Evolutionary conservation across 2,888 invertebrate species (phyloP).

Genomic region (Anthrax anthrax): DNA sequence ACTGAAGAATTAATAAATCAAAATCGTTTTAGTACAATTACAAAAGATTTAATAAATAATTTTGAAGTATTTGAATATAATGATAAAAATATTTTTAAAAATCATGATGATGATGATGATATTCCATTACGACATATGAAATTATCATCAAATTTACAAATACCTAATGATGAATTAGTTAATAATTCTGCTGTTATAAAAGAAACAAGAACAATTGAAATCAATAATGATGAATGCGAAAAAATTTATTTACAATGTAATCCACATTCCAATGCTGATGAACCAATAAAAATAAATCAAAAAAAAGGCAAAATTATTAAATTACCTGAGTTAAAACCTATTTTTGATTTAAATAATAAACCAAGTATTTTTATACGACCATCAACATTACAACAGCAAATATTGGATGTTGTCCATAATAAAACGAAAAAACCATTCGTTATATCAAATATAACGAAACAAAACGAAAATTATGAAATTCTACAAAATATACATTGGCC

Average conservation of each 20-base stretch:
- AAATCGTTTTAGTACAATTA: not conserved
- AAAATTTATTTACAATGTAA: slow-evolving; percentile 28
- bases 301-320: slow-evolving; percentile 8
- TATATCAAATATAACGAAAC: no score
- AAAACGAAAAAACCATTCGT: slow-evolving; percentile 16
- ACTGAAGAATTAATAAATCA: slow-evolving; percentile 6
- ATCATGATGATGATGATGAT: no score
- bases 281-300: slow-evolving; percentile 20
- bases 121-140: no score
- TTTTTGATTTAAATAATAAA: slow-evolving; percentile 12
- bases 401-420: slow-evolving; percentile 11
- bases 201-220: no score
- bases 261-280: slow-evolving; percentile 19
- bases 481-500: slow-evolving; percentile 40
- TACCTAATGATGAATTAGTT: no score
- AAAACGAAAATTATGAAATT: slow-evolving; percentile 7
- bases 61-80: no score
- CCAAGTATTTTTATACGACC: slow-evolving; percentile 4
- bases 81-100: no score
- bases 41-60: no score
- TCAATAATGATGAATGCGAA: slow-evolving; percentile 18
- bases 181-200: no score
- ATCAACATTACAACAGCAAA: not conserved
- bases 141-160: no score
- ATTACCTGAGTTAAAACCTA: slow-evolving; percentile 16